A percentile compares a stretch with the other conserved stretches of the same genome.
These are phyloP conservation scores for Diarsia mendica DNA, from an alignment of 2,888 invertebrate species.

Conservation along the genomic window DNA sequence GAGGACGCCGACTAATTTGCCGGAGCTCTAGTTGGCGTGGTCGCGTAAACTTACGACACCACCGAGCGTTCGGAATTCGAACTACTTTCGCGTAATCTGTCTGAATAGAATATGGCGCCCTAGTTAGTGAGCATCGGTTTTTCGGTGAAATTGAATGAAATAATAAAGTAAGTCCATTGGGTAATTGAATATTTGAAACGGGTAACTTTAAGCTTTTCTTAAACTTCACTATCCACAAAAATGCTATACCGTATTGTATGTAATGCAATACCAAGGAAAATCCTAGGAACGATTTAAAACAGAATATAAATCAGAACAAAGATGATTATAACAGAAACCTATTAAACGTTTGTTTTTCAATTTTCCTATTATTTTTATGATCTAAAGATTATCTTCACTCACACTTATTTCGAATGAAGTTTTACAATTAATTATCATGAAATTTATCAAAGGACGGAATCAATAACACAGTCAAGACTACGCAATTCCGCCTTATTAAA, in stretches of 20 bases:
- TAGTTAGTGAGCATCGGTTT: slow-evolving; percentile 73
- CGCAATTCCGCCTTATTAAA: slow-evolving; percentile 28
- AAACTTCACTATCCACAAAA: neutral
- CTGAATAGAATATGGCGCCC: slow-evolving; percentile 83
- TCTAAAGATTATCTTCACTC: neutral
- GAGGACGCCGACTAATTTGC: slow-evolving; percentile 74
- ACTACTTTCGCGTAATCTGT: slow-evolving; percentile 89
- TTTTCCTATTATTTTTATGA: neutral
- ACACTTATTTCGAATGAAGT: neutral
- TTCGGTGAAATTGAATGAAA: slow-evolving; percentile 54
- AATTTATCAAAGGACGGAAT: slow-evolving; percentile 45
- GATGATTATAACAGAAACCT: too few species aligned
- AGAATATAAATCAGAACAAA: neutral
- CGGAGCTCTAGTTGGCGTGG: slow-evolving; percentile 77
- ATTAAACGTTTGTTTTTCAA: too few species aligned
- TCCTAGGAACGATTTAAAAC: neutral
- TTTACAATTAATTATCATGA: slow-evolving; percentile 40
- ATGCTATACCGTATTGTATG: too few species aligned
- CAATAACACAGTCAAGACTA: slow-evolving; percentile 33
- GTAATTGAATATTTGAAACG: neutral
- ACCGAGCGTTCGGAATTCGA: slow-evolving; percentile 86
- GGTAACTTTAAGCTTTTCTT: neutral
- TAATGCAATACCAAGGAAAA: neutral
- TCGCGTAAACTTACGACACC: slow-evolving; percentile 85
- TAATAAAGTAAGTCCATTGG: slow-evolving; percentile 18